phyloP scores from a whole-genome alignment of 2,888 invertebrate species.

The Hypomecis atomaria region DNA sequence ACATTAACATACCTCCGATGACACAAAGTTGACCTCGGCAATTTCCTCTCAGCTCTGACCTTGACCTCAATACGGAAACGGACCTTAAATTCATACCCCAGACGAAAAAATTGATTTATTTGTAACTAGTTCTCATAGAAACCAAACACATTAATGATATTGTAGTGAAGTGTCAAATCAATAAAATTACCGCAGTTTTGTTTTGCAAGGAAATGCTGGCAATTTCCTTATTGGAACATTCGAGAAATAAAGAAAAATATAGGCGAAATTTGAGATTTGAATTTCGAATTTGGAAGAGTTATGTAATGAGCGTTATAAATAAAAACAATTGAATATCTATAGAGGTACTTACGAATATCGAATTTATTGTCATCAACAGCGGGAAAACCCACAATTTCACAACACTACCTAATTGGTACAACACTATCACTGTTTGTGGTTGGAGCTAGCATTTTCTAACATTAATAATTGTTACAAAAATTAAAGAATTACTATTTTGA shows the following conservation, averaged over 20 bases:
- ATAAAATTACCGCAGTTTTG: constrained; percentile 85
- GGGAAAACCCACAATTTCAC: constrained; percentile 60
- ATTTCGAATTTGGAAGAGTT: constrained; percentile 22
- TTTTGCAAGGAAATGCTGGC: constrained; percentile 65
- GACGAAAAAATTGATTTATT: constrained; percentile 53
- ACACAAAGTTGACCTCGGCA: constrained; percentile 37
- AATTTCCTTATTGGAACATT: constrained; percentile 3
- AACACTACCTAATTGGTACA: constrained; percentile 78
- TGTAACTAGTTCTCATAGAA: constrained; percentile 62
- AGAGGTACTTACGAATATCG: constrained; percentile 63
- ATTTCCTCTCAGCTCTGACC: constrained; percentile 36
- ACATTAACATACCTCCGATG: constrained; percentile 31
- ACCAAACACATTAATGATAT: constrained; percentile 61
- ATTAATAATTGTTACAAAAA: constrained; percentile 62
- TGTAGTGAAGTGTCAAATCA: constrained; percentile 76
- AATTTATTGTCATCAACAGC: constrained; percentile 72
- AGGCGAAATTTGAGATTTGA: neutral
- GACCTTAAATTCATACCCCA: constrained; percentile 25
- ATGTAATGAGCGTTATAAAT: constrained; percentile 40
- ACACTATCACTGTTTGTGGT: constrained; percentile 61
- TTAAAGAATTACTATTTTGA: constrained; percentile 60
- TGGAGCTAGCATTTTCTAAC: constrained; percentile 75
- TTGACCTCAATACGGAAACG: constrained; percentile 37
- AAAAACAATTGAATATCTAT: constrained; percentile 54
- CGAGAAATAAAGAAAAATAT: neutral